Evolutionary conservation across 2,888 invertebrate species (phyloP).

Genomic region (Bimastos eiseni): DNA sequence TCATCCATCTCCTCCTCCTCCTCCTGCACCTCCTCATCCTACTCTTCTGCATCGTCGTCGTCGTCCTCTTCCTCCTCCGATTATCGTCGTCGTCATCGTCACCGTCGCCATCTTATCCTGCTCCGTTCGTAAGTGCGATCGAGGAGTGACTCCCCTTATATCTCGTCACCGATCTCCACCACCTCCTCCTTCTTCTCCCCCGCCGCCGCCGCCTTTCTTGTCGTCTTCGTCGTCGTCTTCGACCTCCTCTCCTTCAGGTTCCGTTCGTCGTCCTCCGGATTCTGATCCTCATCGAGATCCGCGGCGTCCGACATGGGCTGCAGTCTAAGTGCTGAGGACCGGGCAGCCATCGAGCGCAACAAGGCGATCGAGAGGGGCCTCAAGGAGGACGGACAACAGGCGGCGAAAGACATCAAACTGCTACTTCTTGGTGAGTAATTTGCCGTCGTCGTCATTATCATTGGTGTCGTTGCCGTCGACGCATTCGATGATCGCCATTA

Average conservation of each 20-base stretch:
- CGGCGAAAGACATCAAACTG: constrained; percentile 97
- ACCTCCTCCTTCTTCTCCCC: neutral
- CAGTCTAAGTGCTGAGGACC: constrained; percentile 98
- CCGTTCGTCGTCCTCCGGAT: neutral
- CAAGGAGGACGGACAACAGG: constrained; percentile 97
- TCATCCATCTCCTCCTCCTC: neutral
- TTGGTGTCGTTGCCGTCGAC: neutral
- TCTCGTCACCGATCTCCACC: constrained; percentile 8
- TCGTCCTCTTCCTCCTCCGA: neutral
- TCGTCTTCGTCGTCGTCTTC: neutral
- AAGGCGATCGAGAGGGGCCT: constrained; percentile 95
- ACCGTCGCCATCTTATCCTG: constrained; percentile 24
- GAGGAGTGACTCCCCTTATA: neutral
- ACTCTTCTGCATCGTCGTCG: neutral
- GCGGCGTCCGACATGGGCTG: constrained; percentile 80
- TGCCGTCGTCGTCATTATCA: neutral
- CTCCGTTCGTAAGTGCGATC: neutral
- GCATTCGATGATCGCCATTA: neutral
- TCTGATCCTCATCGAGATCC: neutral
- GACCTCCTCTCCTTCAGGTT: neutral
- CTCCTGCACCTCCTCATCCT: neutral
- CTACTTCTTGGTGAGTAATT: constrained; percentile 81
- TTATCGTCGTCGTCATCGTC: constrained; percentile 28
- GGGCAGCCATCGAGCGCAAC: constrained; percentile 95
- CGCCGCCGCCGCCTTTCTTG: neutral